Evolutionary conservation across 2,888 invertebrate species (phyloP), one percentile per base, ranked within the genome.

Genomic region (Hirtodrosophila histrioides): DNA sequence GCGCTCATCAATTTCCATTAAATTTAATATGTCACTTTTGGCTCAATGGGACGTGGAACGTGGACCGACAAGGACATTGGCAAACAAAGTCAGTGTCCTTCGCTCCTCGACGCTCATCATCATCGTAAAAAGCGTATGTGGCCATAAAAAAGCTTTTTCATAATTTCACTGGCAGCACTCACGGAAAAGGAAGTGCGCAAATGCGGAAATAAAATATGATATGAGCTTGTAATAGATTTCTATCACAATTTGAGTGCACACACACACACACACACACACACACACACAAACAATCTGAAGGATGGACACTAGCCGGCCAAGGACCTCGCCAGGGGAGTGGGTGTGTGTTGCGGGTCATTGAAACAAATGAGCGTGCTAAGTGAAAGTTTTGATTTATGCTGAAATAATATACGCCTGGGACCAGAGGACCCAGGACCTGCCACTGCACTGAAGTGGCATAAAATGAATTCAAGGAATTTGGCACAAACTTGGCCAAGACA

Each of bases 1-100:
- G 87, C 80, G 75, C 88, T 90, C 89, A 90, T 90, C 89, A 89
- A 90, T 90, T 90, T 90, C 90, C 90, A 90, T 90, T 90, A 90
- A 89, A 88, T 88, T 90, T 90, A 90, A 90, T 90, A 90, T 86
- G 88, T 84, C 86, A 86, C 88, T 86, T 78, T 69, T 69, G 70
- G 75, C 77, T 67, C 68, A 75, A 75, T 75, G 78, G 82, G 55
- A 67, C 64, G 60, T 67, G 65, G 61, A 40, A 56, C 31, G 44
- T 45, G 12, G 12, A 64, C 48, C 36, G 64, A 45, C 53, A 68
- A 60, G 53, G 44, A 43, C 58, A 61, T 65, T 23, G 35, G 51
- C 55, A 55, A 44, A 50, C 58, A 50, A 48, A 57, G 69, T 69
- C 53, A 33, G 53, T 39, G 57, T 58, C 11, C 39, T 44, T 8